Evolutionary conservation across 2,888 invertebrate species (phyloP).

Genomic region (Neelides folsomi): DNA sequence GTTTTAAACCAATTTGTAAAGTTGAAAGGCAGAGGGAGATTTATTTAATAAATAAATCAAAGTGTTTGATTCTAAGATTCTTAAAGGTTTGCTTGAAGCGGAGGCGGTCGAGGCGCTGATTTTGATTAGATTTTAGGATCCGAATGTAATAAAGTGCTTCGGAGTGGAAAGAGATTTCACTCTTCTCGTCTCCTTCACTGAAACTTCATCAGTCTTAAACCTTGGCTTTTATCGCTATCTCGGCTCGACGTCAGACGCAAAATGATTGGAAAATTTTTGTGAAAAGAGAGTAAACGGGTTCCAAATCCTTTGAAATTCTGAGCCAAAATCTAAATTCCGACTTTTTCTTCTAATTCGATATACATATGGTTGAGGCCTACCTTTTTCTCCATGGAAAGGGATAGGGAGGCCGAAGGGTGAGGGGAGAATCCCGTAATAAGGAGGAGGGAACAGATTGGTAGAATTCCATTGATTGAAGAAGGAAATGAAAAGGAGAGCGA

Average conservation of each 20-base stretch:
- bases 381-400: neutral
- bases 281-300: neutral
- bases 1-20: too few species aligned
- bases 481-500: conserved; percentile 16
- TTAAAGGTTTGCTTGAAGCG: too few species aligned
- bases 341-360: neutral
- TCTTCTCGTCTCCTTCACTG: too few species aligned
- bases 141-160: too few species aligned
- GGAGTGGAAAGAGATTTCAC: too few species aligned
- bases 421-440: conserved; percentile 8
- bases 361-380: neutral
- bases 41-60: too few species aligned
- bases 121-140: too few species aligned
- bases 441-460: conserved; percentile 16
- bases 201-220: too few species aligned
- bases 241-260: neutral
- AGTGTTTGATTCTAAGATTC: too few species aligned
- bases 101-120: too few species aligned
- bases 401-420: neutral
- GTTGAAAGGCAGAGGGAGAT: too few species aligned
- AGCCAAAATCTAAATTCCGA: neutral
- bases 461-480: conserved; percentile 18
- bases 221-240: neutral
- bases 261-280: neutral
- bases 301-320: neutral